Evolutionary conservation across 1,140 invertebrate genomes (phyloP), one percentile per base, ranked within the genome.

Genomic region (Parapsyche elsis): DNA sequence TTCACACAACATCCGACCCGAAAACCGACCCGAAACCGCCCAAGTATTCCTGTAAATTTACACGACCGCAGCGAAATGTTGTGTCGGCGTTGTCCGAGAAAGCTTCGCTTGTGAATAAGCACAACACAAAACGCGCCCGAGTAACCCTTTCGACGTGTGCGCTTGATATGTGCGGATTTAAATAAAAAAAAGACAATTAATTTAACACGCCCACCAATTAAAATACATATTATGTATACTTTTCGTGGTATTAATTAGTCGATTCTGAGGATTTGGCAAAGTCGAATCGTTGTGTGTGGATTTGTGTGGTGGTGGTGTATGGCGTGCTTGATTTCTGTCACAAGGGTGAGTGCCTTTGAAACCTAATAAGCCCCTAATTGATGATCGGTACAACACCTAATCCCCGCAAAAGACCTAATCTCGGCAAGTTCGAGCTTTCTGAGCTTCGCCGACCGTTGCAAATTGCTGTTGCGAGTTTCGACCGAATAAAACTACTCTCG

Each of bases 1-100:
- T 73, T 73, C 38, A 73, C 71, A 49, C 71, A 46, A 23, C 38
- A 73, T 46, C 71, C 71, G 71, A 73, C 38, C 71, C 71, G 12
- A 14, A 46, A 73, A 67, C 64, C 64, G 64, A 19, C 64, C 71
- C 21, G 30, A 46, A 73, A 67, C 64, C 64, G 64, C 64, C 24
- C 64, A 30, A 67, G 64, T 67, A 67, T 67, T 67, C 64, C 64
- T 67, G 64, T 67, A 45, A 73, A 73, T 73, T 73, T 73, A 73
- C 71, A 73, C 45, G 45, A 73, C 71, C 71, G 71, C 45, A 73
- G 16, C 71, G 38, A 46, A 73, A 73, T 16, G 71, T 45, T 38
- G 5, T 5, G 30, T n/a, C n/a, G n/a, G n/a, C n/a, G n/a, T n/a
- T n/a, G n/a, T 7, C 30, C 30, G 30, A 38, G 30, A 38, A 38